Conservation (phyloP, 1,140 invertebrate species). For the Drosophila suzukii region DNA sequence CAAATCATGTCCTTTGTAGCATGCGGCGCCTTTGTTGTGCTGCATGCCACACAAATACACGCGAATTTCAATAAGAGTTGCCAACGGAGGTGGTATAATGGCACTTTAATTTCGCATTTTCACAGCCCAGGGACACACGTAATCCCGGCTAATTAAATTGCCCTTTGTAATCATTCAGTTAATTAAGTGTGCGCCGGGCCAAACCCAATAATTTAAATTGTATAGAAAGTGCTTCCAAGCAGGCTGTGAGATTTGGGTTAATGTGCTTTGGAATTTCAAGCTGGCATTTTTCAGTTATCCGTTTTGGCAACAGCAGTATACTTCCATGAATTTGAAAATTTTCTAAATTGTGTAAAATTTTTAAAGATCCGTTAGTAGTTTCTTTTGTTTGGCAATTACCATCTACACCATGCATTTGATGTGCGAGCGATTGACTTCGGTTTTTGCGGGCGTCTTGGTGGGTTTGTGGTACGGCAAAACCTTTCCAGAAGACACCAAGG, state of each 20-base stretch:
- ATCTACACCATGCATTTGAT: slow-evolving; percentile 51
- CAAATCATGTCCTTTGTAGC: slow-evolving; percentile 15
- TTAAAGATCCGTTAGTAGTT: slow-evolving; percentile 2
- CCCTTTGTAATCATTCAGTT: slow-evolving; percentile 39
- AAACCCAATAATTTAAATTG: not conserved
- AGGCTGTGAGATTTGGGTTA: slow-evolving; percentile 33
- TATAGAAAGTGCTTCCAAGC: slow-evolving; percentile 5
- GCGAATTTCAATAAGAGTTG: slow-evolving; percentile 6
- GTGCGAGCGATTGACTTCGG: slow-evolving; percentile 65
- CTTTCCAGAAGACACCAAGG: slow-evolving; percentile 34
- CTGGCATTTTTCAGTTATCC: slow-evolving; percentile 16
- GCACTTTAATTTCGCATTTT: slow-evolving; percentile 27
- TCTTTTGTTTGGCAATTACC: not conserved
- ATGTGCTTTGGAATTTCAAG: not conserved
- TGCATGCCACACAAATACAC: not conserved
- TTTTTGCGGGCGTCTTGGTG: slow-evolving; percentile 52
- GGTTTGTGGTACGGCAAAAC: slow-evolving; percentile 68
- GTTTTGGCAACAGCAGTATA: slow-evolving; percentile 17
- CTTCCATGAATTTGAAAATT: not conserved
- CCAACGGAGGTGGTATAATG: slow-evolving; percentile 1
- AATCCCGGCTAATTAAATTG: slow-evolving; percentile 48
- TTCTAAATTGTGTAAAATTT: slow-evolving; percentile 5
- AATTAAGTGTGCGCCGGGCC: slow-evolving; percentile 17
- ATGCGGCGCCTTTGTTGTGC: slow-evolving; percentile 33
- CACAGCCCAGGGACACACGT: slow-evolving; percentile 19